Evolutionary conservation across 2,797 vertebrate species (phyloP).

Genomic region (Syncerus caffer): DNA sequence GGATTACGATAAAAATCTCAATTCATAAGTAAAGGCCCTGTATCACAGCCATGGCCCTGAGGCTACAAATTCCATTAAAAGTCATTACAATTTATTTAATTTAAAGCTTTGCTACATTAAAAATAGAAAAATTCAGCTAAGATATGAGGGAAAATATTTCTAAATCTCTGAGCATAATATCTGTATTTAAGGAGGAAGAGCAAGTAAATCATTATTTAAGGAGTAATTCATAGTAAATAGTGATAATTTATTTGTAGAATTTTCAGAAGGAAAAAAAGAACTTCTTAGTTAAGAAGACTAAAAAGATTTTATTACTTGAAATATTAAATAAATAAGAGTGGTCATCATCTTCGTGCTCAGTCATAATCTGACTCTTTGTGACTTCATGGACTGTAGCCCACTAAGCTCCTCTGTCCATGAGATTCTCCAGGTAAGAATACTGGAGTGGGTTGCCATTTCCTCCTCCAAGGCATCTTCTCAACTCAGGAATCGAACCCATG

Average conservation of each 20-base stretch:
- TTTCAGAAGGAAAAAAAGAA: background rate
- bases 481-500: too few relatives aligned
- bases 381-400: background rate
- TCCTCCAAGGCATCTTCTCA: too few relatives aligned
- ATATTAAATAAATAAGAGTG: background rate
- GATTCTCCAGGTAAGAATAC: too few relatives aligned
- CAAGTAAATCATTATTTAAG: background rate
- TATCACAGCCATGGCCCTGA: accelerated
- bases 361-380: background rate
- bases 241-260: background rate
- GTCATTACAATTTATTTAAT: background rate
- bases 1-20: background rate
- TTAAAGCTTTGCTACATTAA: background rate
- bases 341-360: background rate
- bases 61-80: background rate
- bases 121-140: background rate
- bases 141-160: background rate
- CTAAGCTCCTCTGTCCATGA: too few relatives aligned
- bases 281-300: background rate
- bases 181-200: background rate
- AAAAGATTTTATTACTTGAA: background rate
- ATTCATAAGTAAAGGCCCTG: background rate
- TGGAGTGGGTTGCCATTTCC: too few relatives aligned
- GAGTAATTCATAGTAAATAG: background rate
- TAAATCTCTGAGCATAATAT: background rate